phyloP scores from a whole-genome alignment of 1,140 invertebrate species.

The Drosophila erecta region DNA sequence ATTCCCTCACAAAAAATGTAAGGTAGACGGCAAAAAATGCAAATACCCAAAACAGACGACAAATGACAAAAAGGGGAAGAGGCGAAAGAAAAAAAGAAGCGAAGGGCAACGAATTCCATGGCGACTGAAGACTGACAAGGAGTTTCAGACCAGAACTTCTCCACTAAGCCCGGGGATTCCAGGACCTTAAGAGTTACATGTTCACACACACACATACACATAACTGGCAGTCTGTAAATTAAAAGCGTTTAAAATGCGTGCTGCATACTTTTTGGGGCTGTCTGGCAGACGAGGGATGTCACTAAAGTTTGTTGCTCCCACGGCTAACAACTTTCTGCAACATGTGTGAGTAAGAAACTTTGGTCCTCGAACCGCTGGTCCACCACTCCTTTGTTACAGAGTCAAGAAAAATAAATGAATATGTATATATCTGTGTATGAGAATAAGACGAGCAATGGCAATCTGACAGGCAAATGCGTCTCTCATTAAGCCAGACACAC shows the following conservation, averaged over 20 bases:
- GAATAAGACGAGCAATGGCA: constrained; percentile 6
- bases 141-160: constrained; percentile 34
- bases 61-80: constrained; percentile 14
- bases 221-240: constrained; percentile 52
- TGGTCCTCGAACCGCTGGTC: neutral
- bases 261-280: constrained; percentile 63
- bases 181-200: constrained; percentile 13
- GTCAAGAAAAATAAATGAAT: constrained; percentile 6
- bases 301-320: constrained; percentile 38
- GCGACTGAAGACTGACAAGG: constrained; percentile 50
- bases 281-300: constrained; percentile 45
- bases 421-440: neutral
- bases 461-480: constrained; percentile 51
- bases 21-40: constrained; percentile 40
- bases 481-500: constrained; percentile 42
- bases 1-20: constrained; percentile 12
- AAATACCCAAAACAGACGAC: constrained; percentile 39
- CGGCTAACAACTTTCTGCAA: constrained; percentile 31
- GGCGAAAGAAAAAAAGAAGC: neutral
- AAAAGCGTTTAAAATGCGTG: constrained; percentile 68
- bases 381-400: neutral
- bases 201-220: neutral
- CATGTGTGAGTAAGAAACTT: constrained; percentile 30
- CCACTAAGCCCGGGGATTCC: constrained; percentile 42
- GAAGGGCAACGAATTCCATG: constrained; percentile 41